Conservation (phyloP, 2,888 invertebrate genomes). For the Pammene aurita region DNA sequence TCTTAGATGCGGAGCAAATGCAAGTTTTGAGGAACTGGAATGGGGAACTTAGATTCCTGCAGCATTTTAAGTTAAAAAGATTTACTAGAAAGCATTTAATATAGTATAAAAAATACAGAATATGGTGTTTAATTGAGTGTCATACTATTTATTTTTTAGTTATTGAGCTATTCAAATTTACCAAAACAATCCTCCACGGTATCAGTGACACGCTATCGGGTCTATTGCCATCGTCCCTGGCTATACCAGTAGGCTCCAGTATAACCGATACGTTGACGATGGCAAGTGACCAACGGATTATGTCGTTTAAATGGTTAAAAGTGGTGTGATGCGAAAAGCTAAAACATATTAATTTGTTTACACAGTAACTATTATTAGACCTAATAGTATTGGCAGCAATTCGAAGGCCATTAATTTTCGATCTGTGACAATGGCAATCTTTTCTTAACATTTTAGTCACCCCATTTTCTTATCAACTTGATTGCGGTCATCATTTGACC, state of each 20-base stretch:
- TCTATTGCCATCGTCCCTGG: too few relatives aligned
- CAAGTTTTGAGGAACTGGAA: conserved; percentile 85
- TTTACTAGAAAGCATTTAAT: conserved; percentile 75
- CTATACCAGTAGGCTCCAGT: too few relatives aligned
- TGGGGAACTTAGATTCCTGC: conserved; percentile 86
- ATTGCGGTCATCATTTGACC: background rate
- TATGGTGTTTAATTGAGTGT: conserved; percentile 17
- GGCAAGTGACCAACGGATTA: too few relatives aligned
- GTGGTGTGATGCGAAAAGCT: too few relatives aligned
- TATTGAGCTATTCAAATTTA: too few relatives aligned
- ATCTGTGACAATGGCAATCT: background rate
- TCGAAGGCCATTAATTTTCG: conserved; percentile 18
- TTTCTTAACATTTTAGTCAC: background rate
- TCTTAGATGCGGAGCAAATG: conserved; percentile 84
- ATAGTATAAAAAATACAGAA: conserved; percentile 43
- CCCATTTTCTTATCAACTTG: background rate
- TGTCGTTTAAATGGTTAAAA: too few relatives aligned
- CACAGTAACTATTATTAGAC: background rate
- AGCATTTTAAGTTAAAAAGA: conserved; percentile 86
- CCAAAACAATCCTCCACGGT: too few relatives aligned
- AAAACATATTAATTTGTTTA: too few relatives aligned
- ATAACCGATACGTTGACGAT: too few relatives aligned
- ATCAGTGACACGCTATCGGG: too few relatives aligned
- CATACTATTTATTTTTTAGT: too few relatives aligned
- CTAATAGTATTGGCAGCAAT: background rate